These are phyloP conservation scores for Orius insidiosus DNA, from an alignment of 1,140 invertebrate species.

Conservation along the genomic window DNA sequence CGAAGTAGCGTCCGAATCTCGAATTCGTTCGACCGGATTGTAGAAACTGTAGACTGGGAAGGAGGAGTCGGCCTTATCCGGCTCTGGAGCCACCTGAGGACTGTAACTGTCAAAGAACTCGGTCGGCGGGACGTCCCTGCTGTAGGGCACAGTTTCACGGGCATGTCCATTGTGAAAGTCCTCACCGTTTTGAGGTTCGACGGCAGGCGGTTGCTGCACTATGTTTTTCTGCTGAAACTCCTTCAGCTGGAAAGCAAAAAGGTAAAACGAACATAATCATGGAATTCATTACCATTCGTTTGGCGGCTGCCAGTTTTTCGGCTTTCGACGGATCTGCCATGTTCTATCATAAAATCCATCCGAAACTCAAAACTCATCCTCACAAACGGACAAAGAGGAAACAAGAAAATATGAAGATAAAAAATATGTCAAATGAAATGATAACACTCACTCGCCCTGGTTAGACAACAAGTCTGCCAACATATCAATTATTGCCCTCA, in stretches of 20 bases:
- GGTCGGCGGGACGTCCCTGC: too few relatives aligned
- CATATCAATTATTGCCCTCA: too few relatives aligned
- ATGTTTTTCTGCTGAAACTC: slow-evolving; percentile 16
- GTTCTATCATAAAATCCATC: neutral
- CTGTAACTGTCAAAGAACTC: too few relatives aligned
- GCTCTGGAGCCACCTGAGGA: neutral
- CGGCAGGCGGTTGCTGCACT: slow-evolving; percentile 5
- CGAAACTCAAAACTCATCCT: too few relatives aligned
- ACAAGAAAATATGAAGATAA: too few relatives aligned
- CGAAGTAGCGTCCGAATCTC: neutral
- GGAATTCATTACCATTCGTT: slow-evolving; percentile 11
- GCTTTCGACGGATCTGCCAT: slow-evolving; percentile 14
- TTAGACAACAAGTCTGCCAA: too few relatives aligned
- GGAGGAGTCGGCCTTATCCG: slow-evolving; percentile 4
- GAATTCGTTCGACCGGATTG: neutral
- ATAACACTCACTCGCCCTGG: too few relatives aligned
- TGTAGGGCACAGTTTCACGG: too few relatives aligned
- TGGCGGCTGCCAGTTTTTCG: slow-evolving; percentile 17
- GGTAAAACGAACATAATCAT: too few relatives aligned
- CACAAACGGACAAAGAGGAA: too few relatives aligned
- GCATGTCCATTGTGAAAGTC: neutral
- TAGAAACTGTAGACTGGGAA: slow-evolving; percentile 1
- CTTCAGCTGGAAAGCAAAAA: slow-evolving; percentile 10
- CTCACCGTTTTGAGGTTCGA: neutral
- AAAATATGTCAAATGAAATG: too few relatives aligned